Evolutionary conservation across 2,113 vertebrate species (phyloP).

Genomic region (Mesitornis unicolor): DNA sequence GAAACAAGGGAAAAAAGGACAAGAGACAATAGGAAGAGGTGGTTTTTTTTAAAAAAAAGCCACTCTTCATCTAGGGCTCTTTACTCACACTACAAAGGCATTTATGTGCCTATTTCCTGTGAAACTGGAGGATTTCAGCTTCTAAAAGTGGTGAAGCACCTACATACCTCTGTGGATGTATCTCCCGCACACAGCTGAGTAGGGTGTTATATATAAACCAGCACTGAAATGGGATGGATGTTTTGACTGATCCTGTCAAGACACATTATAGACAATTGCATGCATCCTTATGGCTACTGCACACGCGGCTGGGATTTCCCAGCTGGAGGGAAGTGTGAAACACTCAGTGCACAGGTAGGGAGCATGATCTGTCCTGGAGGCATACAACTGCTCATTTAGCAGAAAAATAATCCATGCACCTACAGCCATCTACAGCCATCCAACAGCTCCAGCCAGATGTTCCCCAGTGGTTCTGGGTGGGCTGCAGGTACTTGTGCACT

Average conservation of each 20-base stretch:
- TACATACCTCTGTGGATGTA: background rate
- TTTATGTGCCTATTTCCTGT: background rate
- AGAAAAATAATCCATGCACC: background rate
- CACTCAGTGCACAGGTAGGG: background rate
- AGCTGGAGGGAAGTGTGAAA: background rate
- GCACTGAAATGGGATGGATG: background rate
- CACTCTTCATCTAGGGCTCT: background rate
- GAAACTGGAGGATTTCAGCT: background rate
- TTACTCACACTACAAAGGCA: background rate
- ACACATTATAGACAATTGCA: background rate
- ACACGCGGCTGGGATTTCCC: background rate
- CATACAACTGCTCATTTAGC: background rate
- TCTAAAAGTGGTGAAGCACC: background rate
- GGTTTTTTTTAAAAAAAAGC: background rate
- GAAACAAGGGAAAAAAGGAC: background rate
- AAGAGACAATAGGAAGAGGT: background rate
- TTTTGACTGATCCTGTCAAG: constrained; percentile 22
- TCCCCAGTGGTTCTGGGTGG: background rate
- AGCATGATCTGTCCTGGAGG: background rate
- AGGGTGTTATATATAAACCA: background rate
- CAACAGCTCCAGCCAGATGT: background rate
- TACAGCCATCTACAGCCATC: background rate
- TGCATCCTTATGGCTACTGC: background rate
- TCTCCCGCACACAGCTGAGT: background rate
- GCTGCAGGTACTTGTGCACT: background rate